Percentiles rank a stretch among this genome's conserved stretches.
Evolutionary conservation across 2,888 invertebrate genomes (phyloP).

Genomic region (Horisme vitalbata): DNA sequence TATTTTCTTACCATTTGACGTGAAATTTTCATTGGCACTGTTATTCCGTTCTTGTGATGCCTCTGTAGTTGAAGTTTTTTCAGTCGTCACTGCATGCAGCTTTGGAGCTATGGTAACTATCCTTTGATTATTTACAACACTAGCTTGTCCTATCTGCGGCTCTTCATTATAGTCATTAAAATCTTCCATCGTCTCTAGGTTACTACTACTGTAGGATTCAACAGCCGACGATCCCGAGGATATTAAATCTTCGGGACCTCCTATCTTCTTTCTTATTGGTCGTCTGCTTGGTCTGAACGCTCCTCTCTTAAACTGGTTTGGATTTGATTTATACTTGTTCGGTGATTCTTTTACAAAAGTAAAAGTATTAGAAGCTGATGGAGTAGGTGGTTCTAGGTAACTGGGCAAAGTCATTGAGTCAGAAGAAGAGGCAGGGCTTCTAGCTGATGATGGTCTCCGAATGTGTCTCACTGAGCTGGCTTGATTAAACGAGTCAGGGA

Average conservation of each 20-base stretch:
- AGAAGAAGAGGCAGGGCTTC: slow-evolving; percentile 48
- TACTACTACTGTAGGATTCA: slow-evolving; percentile 54
- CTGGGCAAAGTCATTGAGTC: slow-evolving; percentile 71
- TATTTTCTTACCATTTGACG: slow-evolving; percentile 77
- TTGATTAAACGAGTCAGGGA: slow-evolving; percentile 72
- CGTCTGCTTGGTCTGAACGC: slow-evolving; percentile 63
- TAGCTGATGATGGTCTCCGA: slow-evolving; percentile 56
- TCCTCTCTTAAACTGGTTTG: slow-evolving; percentile 66
- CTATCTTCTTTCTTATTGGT: slow-evolving; percentile 72
- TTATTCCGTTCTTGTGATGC: slow-evolving; percentile 45
- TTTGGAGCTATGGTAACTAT: slow-evolving; percentile 65
- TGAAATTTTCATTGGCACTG: slow-evolving; percentile 45
- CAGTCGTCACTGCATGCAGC: slow-evolving; percentile 56
- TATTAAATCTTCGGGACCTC: slow-evolving; percentile 65
- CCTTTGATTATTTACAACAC: slow-evolving; percentile 40
- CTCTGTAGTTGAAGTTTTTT: slow-evolving; percentile 43
- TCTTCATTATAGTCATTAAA: slow-evolving; percentile 58
- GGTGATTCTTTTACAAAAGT: slow-evolving; percentile 59
- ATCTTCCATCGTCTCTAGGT: slow-evolving; percentile 62
- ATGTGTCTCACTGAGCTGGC: slow-evolving; percentile 67
- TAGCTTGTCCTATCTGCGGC: slow-evolving; percentile 52
- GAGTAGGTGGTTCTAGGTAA: slow-evolving; percentile 75
- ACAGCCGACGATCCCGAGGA: slow-evolving; percentile 70
- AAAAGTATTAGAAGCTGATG: slow-evolving; percentile 61
- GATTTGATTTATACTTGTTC: slow-evolving; percentile 60